phyloP scores from a whole-genome alignment of 2,797 vertebrate species.

The Pseudopleuronectes americanus region DNA sequence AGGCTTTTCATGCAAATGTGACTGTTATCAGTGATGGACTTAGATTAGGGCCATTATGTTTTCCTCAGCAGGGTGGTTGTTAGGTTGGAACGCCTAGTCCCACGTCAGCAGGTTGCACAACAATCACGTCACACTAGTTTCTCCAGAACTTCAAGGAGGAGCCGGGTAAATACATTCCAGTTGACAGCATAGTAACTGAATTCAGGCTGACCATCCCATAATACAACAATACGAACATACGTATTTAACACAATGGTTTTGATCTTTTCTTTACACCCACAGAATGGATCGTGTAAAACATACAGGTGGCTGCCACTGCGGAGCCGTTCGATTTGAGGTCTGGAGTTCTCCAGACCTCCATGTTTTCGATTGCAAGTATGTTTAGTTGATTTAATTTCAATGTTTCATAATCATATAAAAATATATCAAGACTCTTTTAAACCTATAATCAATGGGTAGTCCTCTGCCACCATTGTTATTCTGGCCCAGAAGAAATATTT shows the following conservation, averaged over 20 bases:
- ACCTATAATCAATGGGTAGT: background rate
- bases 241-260: background rate
- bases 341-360: constrained; percentile 89
- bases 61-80: constrained; percentile 4
- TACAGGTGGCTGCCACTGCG: constrained; percentile 94
- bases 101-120: constrained; percentile 65
- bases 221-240: background rate
- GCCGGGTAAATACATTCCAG: constrained; percentile 2
- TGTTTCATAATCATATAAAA: background rate
- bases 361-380: constrained; percentile 96
- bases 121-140: constrained; percentile 48
- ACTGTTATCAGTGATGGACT: constrained; percentile 38
- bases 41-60: constrained; percentile 29
- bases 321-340: constrained; percentile 92
- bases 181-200: background rate
- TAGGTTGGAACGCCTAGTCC: constrained; percentile 6
- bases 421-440: background rate
- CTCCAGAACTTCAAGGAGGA: constrained; percentile 1
- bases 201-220: background rate
- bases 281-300: constrained; percentile 91
- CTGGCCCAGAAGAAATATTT: background rate
- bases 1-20: constrained; percentile 32
- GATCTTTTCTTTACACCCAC: constrained; percentile 22
- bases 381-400: background rate
- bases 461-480: background rate